These are phyloP conservation scores for Epirrita christyi DNA, from an alignment of 2,888 invertebrate genomes.

Conservation along the genomic window DNA sequence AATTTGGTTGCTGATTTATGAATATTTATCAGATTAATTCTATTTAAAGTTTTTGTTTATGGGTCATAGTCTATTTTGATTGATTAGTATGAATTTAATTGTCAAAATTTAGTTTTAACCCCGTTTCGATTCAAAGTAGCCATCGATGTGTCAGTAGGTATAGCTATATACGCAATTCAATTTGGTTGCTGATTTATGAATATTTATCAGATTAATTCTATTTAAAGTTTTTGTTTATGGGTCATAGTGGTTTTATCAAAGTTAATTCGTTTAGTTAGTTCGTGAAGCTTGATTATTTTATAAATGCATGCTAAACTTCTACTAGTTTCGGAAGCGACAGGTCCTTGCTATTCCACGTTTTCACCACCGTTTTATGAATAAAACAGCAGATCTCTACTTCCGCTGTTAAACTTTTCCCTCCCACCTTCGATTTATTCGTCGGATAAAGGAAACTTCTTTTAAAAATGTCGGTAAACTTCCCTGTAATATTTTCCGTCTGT, in stretches of 20 bases:
- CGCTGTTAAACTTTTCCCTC: slow-evolving; percentile 75
- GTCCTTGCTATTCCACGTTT: slow-evolving; percentile 43
- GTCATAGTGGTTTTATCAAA: too few species aligned
- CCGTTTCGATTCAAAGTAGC: neutral
- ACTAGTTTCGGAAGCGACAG: slow-evolving; percentile 17
- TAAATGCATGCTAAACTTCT: too few species aligned
- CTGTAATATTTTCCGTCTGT: slow-evolving; percentile 81
- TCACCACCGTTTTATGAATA: slow-evolving; percentile 78
- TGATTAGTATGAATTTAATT: slow-evolving; percentile 45
- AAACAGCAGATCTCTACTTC: slow-evolving; percentile 83
- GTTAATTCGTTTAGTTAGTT: neutral
- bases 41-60: too few species aligned
- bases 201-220: too few species aligned
- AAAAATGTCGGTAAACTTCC: slow-evolving; percentile 81
- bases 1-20: too few species aligned
- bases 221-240: too few species aligned
- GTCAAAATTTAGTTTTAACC: neutral
- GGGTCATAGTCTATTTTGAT: slow-evolving; percentile 62
- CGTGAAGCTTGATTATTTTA: neutral
- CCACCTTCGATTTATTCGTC: slow-evolving; percentile 83
- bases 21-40: too few species aligned
- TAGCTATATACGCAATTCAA: too few species aligned
- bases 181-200: too few species aligned
- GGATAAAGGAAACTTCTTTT: slow-evolving; percentile 83
- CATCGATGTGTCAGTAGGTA: too few species aligned